Conservation (phyloP, 2,888 invertebrate species). For the Melangyna quadrimaculata region DNA sequence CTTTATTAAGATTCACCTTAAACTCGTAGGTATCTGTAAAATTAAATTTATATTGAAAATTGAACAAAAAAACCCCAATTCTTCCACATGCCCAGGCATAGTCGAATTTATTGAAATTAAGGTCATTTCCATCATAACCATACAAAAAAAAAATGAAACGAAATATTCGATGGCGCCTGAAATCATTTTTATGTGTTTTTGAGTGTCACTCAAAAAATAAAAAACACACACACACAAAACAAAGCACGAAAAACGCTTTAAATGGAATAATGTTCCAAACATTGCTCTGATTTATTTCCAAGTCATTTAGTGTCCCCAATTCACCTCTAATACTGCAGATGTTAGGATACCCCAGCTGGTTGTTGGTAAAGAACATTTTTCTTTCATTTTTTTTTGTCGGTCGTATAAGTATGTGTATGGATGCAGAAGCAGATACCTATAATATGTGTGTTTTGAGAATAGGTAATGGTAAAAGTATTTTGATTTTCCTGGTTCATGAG, state of each 20-base stretch:
- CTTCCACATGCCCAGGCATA: constrained; percentile 23
- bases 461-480: constrained; percentile 1
- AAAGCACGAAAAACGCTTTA: constrained; percentile 3
- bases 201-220: constrained; percentile 2
- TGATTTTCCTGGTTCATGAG: constrained; percentile 11
- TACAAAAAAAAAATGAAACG: background rate
- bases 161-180: constrained; percentile 16
- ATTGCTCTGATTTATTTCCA: constrained; percentile 40
- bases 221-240: background rate
- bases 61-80: constrained; percentile 17
- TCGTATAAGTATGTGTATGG: background rate
- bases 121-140: constrained; percentile 22
- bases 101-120: constrained; percentile 30
- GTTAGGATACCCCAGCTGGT: constrained; percentile 29
- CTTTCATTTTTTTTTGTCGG: background rate
- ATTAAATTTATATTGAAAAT: constrained; percentile 6
- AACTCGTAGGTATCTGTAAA: no score
- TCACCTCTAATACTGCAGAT: constrained; percentile 43
- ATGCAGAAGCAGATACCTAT: background rate
- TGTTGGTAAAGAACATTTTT: constrained; percentile 26
- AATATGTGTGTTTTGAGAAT: background rate
- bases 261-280: constrained; percentile 34
- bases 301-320: constrained; percentile 39
- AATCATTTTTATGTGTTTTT: constrained; percentile 41
- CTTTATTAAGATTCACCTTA: constrained; percentile 2